Evolutionary conservation across 2,113 vertebrate species (phyloP).

Genomic region (Gallinago jamesoni): DNA sequence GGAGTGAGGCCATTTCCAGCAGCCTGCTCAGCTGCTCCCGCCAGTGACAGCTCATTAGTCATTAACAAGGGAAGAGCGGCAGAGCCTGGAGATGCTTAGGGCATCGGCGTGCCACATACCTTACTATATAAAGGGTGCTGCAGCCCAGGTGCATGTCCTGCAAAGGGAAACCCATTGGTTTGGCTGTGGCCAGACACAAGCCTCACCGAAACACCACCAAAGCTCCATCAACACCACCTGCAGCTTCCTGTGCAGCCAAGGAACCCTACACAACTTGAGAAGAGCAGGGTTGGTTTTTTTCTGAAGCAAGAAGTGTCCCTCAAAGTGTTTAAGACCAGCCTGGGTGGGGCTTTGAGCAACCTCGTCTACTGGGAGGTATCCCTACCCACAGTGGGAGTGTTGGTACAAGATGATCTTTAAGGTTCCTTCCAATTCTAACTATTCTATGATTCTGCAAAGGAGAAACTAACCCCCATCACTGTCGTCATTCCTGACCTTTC

Average conservation of each 20-base stretch:
- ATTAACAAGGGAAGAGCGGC: neutral
- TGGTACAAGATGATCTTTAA: neutral
- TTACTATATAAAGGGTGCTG: neutral
- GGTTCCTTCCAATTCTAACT: neutral
- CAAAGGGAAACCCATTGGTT: neutral
- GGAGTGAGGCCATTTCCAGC: neutral
- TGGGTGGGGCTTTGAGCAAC: neutral
- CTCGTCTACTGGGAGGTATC: neutral
- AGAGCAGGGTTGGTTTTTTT: neutral
- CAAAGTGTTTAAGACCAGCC: neutral
- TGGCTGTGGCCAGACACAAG: neutral
- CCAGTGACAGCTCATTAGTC: neutral
- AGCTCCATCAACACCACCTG: neutral
- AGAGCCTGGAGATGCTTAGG: slow-evolving; percentile 11
- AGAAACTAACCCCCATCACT: neutral
- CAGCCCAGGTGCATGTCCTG: neutral
- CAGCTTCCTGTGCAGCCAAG: neutral
- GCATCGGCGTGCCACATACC: neutral
- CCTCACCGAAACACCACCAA: neutral
- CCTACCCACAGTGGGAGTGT: neutral
- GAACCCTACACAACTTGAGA: neutral
- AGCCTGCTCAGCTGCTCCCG: neutral
- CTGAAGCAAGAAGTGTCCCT: neutral
- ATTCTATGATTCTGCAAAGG: neutral
- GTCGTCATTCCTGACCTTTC: neutral